Evolutionary conservation across 2,113 vertebrate genomes (phyloP).

Genomic region (Gobiocypris rarus): DNA sequence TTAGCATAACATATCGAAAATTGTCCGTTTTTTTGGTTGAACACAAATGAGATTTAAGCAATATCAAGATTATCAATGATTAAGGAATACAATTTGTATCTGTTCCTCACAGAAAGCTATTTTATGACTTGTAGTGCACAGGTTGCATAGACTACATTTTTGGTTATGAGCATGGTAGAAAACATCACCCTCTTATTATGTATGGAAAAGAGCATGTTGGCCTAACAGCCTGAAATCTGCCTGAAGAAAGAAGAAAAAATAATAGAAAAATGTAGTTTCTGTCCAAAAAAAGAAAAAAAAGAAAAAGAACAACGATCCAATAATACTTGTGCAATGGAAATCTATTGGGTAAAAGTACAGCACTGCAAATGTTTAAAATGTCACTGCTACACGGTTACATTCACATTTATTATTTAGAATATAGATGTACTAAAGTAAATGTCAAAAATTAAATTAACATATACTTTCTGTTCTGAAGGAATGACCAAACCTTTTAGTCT

Average conservation of each 20-base stretch:
- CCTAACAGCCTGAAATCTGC: not conserved
- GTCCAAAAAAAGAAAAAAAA: too few relatives aligned
- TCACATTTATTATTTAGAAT: slow-evolving; percentile 12
- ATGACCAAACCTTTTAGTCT: not conserved
- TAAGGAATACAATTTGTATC: not conserved
- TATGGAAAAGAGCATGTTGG: not conserved
- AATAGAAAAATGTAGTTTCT: not conserved
- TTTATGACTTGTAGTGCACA: not conserved
- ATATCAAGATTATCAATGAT: not conserved
- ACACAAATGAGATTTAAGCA: not conserved
- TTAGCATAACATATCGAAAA: not conserved
- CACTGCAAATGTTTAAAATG: slow-evolving; percentile 2
- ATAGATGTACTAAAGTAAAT: not conserved
- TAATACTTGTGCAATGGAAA: not conserved
- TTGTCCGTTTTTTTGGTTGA: not conserved
- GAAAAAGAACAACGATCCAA: not conserved
- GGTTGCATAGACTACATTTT: too few relatives aligned
- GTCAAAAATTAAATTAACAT: not conserved
- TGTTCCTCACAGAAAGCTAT: not conserved
- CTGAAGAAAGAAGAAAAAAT: not conserved
- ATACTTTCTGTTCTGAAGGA: not conserved
- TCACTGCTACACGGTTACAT: not conserved
- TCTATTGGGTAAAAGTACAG: not conserved
- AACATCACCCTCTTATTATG: not conserved
- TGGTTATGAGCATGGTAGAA: too few relatives aligned